Percentiles rank a stretch among this genome's conserved stretches.
Evolutionary conservation across 2,797 vertebrate species (phyloP).

Genomic region (Onychomys leucogaster): DNA sequence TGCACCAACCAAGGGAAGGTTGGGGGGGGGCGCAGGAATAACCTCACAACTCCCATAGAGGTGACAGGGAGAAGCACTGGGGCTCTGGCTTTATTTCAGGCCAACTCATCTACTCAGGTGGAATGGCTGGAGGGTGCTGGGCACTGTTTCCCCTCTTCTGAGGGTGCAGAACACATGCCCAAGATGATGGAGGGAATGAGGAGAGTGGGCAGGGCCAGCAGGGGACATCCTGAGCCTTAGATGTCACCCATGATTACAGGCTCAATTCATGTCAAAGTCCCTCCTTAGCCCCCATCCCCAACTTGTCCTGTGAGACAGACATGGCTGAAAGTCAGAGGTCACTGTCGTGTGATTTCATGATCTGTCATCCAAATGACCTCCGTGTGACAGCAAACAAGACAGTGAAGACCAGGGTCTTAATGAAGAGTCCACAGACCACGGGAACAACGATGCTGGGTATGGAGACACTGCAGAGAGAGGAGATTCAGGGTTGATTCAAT

Average conservation of each 20-base stretch:
- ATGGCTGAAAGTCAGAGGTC: not conserved
- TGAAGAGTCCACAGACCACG: conserved; percentile 49
- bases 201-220: not conserved
- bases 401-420: conserved; percentile 69
- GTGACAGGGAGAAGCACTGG: not conserved
- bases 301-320: not conserved
- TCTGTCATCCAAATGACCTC: conserved; percentile 45
- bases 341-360: not conserved
- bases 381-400: conserved; percentile 29
- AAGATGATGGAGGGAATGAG: not conserved
- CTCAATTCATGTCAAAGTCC: not conserved
- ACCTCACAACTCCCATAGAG: not conserved
- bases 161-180: not conserved
- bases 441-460: not conserved
- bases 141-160: not conserved
- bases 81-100: not conserved
- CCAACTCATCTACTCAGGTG: not conserved
- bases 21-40: not conserved
- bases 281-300: too few relatives aligned
- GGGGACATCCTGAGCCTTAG: not conserved
- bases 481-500: rapidly evolving
- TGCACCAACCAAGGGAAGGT: not conserved
- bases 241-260: not conserved
- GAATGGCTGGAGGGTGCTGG: not conserved
- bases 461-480: conserved; percentile 28